Percentiles rank a stretch among this genome's conserved stretches.
Evolutionary conservation across 2,888 invertebrate genomes (phyloP).

Genomic region (Podotricha telesiphe): DNA sequence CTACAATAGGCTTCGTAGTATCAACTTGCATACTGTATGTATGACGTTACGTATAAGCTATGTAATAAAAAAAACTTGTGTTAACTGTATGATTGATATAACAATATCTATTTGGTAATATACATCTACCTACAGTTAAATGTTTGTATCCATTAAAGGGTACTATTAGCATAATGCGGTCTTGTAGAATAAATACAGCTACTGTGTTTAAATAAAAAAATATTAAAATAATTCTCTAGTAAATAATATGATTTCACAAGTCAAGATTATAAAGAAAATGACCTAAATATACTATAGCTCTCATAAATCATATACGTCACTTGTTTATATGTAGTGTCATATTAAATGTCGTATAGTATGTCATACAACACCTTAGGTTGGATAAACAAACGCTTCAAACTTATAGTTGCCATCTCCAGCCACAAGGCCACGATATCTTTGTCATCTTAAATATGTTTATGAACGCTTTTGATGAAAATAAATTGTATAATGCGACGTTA

Average conservation of each 20-base stretch:
- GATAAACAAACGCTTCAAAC: constrained; percentile 32
- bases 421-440: constrained; percentile 63
- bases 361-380: constrained; percentile 25
- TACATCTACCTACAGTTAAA: background rate
- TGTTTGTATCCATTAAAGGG: constrained; percentile 10
- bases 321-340: constrained; percentile 21
- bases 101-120: background rate
- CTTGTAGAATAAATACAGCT: constrained; percentile 1
- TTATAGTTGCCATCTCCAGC: constrained; percentile 20
- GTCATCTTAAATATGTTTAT: constrained; percentile 63
- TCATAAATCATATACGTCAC: constrained; percentile 22
- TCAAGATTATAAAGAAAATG: constrained; percentile 15
- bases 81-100: background rate
- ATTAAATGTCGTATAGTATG: constrained; percentile 24
- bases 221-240: background rate
- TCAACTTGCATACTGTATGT: background rate
- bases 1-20: no score
- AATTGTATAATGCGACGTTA: constrained; percentile 48
- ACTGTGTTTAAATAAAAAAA: background rate
- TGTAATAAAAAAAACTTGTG: background rate
- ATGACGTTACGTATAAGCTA: background rate
- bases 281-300: background rate
- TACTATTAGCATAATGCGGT: background rate
- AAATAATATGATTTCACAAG: constrained; percentile 1
- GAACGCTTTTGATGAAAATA: constrained; percentile 50